phyloP scores from a whole-genome alignment of 1,140 invertebrate species.

The Acyrthosiphon pisum region DNA sequence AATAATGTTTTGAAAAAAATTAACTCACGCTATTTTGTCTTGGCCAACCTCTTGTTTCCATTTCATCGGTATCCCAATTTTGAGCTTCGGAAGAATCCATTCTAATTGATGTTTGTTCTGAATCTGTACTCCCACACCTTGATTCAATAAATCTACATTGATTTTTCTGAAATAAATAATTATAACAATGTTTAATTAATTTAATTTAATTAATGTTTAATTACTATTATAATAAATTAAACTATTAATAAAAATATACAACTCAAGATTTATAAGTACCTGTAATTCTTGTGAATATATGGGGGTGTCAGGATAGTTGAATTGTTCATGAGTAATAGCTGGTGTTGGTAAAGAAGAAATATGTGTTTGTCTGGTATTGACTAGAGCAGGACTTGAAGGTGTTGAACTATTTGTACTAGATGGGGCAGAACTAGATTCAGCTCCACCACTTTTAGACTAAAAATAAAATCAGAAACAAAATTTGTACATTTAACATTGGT shows the following conservation, averaged over 20 bases:
- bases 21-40: conserved; percentile 85
- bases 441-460: conserved; percentile 52
- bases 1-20: background rate
- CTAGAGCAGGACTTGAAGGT: conserved; percentile 89
- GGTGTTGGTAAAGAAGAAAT: conserved; percentile 64
- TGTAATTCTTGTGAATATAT: conserved; percentile 50
- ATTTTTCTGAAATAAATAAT: conserved; percentile 43
- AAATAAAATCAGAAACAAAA: conserved; percentile 10
- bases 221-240: background rate
- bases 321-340: conserved; percentile 72
- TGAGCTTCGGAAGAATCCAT: conserved; percentile 89
- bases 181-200: background rate
- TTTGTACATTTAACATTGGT: background rate
- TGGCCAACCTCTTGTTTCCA: conserved; percentile 72
- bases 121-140: conserved; percentile 73
- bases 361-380: conserved; percentile 67
- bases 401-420: conserved; percentile 96
- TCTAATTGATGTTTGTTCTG: conserved; percentile 76
- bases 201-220: too few species aligned
- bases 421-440: conserved; percentile 79
- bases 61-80: conserved; percentile 72
- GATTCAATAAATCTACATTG: conserved; percentile 41
- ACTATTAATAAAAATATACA: background rate
- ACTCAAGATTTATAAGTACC: background rate
- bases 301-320: conserved; percentile 76